A percentile compares a stretch with the other conserved stretches of the same genome.
Evolutionary conservation across 2,888 invertebrate genomes (phyloP).

Genomic region (Stegophylla sp.): DNA sequence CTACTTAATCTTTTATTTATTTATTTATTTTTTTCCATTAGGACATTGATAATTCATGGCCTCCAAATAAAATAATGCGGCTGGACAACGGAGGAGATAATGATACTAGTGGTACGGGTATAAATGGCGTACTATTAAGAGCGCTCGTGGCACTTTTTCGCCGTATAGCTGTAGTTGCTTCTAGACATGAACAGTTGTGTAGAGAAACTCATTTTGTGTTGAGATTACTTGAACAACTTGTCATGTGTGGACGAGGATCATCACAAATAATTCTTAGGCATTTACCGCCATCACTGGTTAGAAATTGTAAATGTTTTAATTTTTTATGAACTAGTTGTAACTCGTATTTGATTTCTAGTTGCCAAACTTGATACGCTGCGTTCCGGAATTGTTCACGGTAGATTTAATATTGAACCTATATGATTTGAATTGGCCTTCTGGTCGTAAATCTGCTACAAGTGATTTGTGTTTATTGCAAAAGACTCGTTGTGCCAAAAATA

Average conservation of each 20-base stretch:
- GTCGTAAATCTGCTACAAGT: constrained; percentile 84
- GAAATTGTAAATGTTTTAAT: constrained; percentile 50
- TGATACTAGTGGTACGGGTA: constrained; percentile 61
- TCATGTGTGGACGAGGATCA: constrained; percentile 78
- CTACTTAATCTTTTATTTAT: background rate
- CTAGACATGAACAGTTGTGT: constrained; percentile 67
- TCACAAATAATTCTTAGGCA: constrained; percentile 74
- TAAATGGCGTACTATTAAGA: constrained; percentile 72
- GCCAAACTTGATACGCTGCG: constrained; percentile 79
- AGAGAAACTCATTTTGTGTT: constrained; percentile 84
- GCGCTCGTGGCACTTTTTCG: constrained; percentile 58
- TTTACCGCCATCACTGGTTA: constrained; percentile 75
- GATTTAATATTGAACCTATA: constrained; percentile 79
- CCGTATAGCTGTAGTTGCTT: constrained; percentile 65
- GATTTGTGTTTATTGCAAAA: constrained; percentile 86
- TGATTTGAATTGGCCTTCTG: constrained; percentile 77
- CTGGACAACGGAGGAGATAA: constrained; percentile 61
- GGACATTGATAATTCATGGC: constrained; percentile 62
- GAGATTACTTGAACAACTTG: constrained; percentile 77
- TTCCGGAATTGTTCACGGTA: constrained; percentile 79
- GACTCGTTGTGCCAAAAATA: constrained; percentile 65
- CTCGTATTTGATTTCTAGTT: constrained; percentile 65
- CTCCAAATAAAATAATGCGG: constrained; percentile 62
- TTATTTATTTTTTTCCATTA: constrained; percentile 43
- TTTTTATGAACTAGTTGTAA: background rate